phyloP scores from a whole-genome alignment of 2,888 invertebrate genomes.

The Dexiosoma caninum region DNA sequence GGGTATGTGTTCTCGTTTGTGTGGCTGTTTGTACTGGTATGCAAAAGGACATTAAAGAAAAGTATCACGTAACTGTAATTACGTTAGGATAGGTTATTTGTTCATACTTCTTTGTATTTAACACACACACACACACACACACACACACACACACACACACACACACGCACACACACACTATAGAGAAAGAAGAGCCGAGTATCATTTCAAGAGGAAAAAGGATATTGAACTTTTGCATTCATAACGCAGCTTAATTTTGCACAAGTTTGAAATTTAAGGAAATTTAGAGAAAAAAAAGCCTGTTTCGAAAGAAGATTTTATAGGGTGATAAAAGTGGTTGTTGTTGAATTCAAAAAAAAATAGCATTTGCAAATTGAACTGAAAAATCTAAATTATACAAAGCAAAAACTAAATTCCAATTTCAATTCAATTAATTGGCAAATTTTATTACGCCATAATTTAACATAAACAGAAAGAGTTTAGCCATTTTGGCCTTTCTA shows the following conservation, averaged over 20 bases:
- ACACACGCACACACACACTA: too few relatives aligned
- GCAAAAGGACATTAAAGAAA: constrained; percentile 36
- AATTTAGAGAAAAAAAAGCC: not conserved
- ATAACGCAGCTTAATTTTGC: constrained; percentile 12
- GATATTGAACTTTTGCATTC: constrained; percentile 46
- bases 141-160: not conserved
- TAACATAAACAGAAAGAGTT: too few relatives aligned
- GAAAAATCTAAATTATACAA: too few relatives aligned
- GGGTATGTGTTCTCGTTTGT: not conserved
- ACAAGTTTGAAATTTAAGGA: constrained; percentile 14
- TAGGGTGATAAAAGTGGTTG: constrained; percentile 20
- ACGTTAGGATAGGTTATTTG: constrained; percentile 61
- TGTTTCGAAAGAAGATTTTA: constrained; percentile 27
- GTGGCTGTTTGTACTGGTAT: too few relatives aligned
- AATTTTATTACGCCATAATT: too few relatives aligned
- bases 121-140: not conserved
- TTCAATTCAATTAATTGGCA: too few relatives aligned
- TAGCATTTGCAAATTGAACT: too few relatives aligned
- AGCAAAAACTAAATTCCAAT: too few relatives aligned
- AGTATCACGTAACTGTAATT: constrained; percentile 60
- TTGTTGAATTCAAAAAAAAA: not conserved
- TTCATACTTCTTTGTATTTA: constrained; percentile 1
- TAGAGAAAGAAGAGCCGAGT: too few relatives aligned
- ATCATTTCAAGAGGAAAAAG: constrained; percentile 25
- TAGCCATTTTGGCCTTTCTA: too few relatives aligned